Base-by-base conservation (phyloP, 1,140 invertebrate species). In the Hylyphantes graminicola region DNA sequence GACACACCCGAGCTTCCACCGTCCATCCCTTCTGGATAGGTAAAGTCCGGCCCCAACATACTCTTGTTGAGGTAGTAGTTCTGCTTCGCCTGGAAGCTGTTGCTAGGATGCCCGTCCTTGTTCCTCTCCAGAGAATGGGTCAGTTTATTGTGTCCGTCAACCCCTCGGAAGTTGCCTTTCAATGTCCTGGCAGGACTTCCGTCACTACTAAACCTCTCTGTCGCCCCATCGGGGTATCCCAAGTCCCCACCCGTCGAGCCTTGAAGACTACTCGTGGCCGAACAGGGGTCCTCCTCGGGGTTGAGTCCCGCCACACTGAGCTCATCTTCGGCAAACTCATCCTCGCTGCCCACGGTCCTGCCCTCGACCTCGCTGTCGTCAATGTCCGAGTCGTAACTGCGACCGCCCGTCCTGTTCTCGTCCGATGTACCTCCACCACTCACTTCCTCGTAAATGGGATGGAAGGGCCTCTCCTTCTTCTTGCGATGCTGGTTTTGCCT, bases 401-500 rank as follows among this genome's bases (percentile, higher is more conserved):
- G 61, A 13, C 73, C 72, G 15, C 53, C 70, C 3, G 48, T 54
- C 11, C 35, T 65, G 55, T 86, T 86, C 9, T 80, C 86, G 35
- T 87, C 86, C 0, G 86, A 86, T n/a, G 55, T 64, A 48, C 64
- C 82, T 7, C 53, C 53, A 13, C 53, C 82, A 55, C 85, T 87
- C n/a, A 87, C 86, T 54, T 87, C 87, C 68, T 87, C 87, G 57
- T 87, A 87, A 7, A 87, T 84, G 17, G 86, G 86, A 68, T 87
- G 87, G 64, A 85, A 87, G 19, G 64, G 72, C 12, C 85, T 81
- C 4, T 87, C 83, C 54, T 86, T 86, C 15, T 78, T 83, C 21
- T 83, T 76, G 55, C 51, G 35, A 9, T 75, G 80, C 7, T 51
- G 15, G 17, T 57, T 68, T 12, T 17, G 13, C 17, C 63, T 53